Evolutionary conservation across 2,888 invertebrate species (phyloP).

Genomic region (Dicyrtomina minuta): DNA sequence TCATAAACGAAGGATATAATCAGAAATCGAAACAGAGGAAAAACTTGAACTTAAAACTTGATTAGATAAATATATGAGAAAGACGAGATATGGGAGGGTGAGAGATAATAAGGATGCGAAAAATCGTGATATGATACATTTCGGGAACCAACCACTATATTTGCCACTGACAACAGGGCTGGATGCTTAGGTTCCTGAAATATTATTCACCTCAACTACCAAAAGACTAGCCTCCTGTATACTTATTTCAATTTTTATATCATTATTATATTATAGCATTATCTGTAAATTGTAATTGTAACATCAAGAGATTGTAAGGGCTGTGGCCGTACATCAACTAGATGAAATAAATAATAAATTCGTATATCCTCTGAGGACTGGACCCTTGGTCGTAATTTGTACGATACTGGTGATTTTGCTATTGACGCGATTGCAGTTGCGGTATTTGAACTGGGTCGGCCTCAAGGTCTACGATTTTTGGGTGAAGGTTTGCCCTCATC

Average conservation of each 20-base stretch:
- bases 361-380: slow-evolving; percentile 12
- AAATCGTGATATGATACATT: slow-evolving; percentile 27
- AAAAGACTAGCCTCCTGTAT: not conserved
- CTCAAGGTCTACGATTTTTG: not conserved
- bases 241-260: slow-evolving; percentile 15
- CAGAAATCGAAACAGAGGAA: no score
- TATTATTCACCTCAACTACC: not conserved
- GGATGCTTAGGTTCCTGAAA: not conserved
- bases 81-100: not conserved
- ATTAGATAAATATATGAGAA: not conserved
- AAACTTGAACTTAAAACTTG: not conserved
- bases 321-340: no score
- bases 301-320: no score
- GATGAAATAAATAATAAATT: no score
- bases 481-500: slow-evolving; percentile 12
- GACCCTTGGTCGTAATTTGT: slow-evolving; percentile 22
- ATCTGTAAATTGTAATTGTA: no score
- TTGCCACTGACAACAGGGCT: not conserved
- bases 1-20: no score
- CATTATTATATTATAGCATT: no score
- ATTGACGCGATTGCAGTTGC: no score
- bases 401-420: slow-evolving; percentile 9
- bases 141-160: slow-evolving; percentile 28
- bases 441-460: not conserved
- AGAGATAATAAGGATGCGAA: not conserved